These are phyloP conservation scores for Coboldia fuscipes DNA, from an alignment of 1,140 invertebrate species.

Conservation along the genomic window DNA sequence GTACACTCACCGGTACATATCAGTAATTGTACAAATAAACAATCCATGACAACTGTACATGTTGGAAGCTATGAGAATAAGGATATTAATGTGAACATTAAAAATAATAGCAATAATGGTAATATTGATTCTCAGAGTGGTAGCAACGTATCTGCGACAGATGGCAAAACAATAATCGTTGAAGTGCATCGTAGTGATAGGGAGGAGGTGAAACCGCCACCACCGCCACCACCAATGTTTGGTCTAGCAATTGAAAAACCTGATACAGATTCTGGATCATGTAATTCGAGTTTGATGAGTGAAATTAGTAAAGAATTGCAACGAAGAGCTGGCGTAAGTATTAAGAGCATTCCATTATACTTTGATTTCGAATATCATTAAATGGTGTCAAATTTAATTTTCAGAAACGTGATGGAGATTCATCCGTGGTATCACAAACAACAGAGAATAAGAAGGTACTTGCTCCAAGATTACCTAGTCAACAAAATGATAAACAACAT, in stretches of 20 bases:
- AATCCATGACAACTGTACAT: conserved; percentile 8
- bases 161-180: conserved; percentile 34
- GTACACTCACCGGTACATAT: conserved; percentile 13
- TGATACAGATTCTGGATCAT: background rate
- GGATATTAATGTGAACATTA: conserved; percentile 11
- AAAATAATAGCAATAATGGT: background rate
- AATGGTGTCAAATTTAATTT: conserved; percentile 3
- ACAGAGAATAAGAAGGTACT: background rate
- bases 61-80: conserved; percentile 8
- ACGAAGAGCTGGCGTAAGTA: conserved; percentile 30
- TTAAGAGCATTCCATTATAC: background rate
- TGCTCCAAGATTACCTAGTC: conserved; percentile 6
- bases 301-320: conserved; percentile 33
- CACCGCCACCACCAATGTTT: background rate
- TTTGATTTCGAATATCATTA: background rate
- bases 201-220: conserved; percentile 6
- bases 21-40: conserved; percentile 3
- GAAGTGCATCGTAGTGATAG: conserved; percentile 29
- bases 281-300: conserved; percentile 19
- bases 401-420: too few species aligned
- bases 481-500: conserved; percentile 37
- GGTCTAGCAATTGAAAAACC: background rate
- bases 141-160: conserved; percentile 19
- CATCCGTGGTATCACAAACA: conserved; percentile 2
- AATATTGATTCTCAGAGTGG: background rate